Base-by-base conservation (phyloP, 2,113 vertebrate genomes). In the Picathartes gymnocephalus region DNA sequence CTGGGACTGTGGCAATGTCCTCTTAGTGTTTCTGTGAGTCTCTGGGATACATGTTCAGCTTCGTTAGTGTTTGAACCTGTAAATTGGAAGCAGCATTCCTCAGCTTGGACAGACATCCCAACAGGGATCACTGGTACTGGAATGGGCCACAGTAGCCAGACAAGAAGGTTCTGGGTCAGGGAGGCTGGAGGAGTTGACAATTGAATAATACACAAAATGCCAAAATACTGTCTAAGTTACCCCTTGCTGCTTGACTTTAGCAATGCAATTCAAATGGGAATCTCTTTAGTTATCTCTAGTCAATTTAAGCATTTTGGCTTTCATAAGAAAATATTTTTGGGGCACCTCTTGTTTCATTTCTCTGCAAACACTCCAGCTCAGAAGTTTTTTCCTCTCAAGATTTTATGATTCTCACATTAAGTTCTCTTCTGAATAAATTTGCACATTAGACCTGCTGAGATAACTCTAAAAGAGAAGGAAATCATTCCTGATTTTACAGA, bases 51-150 rank as follows among this genome's bases (percentile, higher is more conserved):
- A 0, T 9, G 25, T 9, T 71, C 47, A 71, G 11, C 25, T 82
- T 94, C 8, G 4, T 9, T 33, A 13, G 8, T 44, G 22, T 31
- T 51, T 79, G 61, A 91, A 47, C 31, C 24, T 57, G 16, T 10
- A 42, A 48, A 53, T 0, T 4, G 9, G 16, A 57, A 91, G 8
- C 18, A 0, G 0, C 9, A 6, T 74, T 13, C 21, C n/a, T 70
- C 42, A 31, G 21, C 13, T 19, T 58, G 28, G 12, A 25, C 5
- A n/a, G 40, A 64, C 12, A 45, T 12, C 4, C 15, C 9, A 37
- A 3, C 30, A 33, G 2, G 18, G 11, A 30, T 48, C 7, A 14
- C 11, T 15, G 42, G 22, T 42, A 35, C 15, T 4, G 3, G 27
- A 40, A 73, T 39, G 13, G 5, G 18, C 5, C 42, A 15, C 47